Conservation (phyloP, 2,113 vertebrate species). For the Heterotilapia buettikoferi region DNA sequence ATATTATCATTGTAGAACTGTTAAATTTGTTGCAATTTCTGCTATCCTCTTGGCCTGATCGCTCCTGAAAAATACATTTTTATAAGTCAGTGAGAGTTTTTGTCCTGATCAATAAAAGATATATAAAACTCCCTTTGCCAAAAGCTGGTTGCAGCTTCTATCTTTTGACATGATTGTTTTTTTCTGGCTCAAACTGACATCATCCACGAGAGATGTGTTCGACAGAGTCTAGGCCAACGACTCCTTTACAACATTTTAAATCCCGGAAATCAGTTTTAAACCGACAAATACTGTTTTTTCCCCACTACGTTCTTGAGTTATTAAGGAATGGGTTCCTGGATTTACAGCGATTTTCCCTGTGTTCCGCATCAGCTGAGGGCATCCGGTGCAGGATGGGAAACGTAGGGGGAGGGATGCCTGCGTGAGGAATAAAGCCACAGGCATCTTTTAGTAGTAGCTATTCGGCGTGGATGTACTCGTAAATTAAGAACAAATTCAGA, state of each 20-base stretch:
- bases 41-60: fast-evolving
- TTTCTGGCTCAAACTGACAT: neutral
- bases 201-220: neutral
- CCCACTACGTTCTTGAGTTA: neutral
- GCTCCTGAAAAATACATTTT: fast-evolving
- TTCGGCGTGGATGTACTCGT: neutral
- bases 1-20: neutral
- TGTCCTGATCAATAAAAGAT: neutral
- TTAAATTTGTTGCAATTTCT: neutral
- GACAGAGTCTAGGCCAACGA: neutral
- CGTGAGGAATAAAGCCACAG: slow-evolving; percentile 39
- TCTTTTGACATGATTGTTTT: neutral
- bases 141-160: neutral
- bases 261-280: neutral
- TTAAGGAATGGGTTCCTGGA: neutral
- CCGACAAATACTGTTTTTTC: neutral
- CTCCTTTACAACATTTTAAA: neutral
- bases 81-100: neutral
- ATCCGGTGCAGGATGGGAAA: slow-evolving; percentile 1
- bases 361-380: slow-evolving; percentile 8
- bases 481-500: neutral
- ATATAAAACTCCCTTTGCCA: neutral
- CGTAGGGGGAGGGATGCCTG: slow-evolving; percentile 35
- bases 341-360: neutral
- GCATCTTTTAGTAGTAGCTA: slow-evolving; percentile 17